A percentile compares a stretch with the other conserved stretches of the same genome.
Evolutionary conservation across 1,140 invertebrate species (phyloP).

Genomic region (Aradophagus sp.): DNA sequence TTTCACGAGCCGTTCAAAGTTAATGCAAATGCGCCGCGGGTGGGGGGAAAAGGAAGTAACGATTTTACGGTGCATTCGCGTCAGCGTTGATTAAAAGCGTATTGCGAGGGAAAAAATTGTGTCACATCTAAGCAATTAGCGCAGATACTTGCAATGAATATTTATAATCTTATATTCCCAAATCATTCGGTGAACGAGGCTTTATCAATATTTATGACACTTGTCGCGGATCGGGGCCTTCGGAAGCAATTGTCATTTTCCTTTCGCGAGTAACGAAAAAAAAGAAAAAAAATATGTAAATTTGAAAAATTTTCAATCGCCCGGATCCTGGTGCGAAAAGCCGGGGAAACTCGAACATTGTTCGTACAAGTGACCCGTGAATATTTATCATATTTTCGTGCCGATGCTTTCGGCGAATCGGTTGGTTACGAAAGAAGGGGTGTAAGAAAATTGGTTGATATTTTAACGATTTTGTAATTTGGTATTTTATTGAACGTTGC

Average conservation of each 20-base stretch:
- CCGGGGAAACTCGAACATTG: conserved; percentile 45
- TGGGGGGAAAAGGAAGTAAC: too few relatives aligned
- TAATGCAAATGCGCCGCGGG: too few relatives aligned
- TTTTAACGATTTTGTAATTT: too few relatives aligned
- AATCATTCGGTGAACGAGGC: conserved; percentile 18
- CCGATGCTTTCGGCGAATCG: too few relatives aligned
- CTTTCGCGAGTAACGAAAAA: too few relatives aligned
- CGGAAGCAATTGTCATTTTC: conserved; percentile 41
- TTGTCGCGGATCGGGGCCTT: conserved; percentile 28
- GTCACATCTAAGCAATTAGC: conserved; percentile 37
- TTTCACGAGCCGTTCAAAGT: too few relatives aligned
- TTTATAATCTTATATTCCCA: conserved; percentile 31
- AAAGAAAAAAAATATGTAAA: conserved; percentile 52
- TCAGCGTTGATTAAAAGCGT: conserved; percentile 6
- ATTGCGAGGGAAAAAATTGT: conserved; percentile 25
- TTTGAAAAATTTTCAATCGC: conserved; percentile 50
- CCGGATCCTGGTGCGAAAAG: conserved; percentile 25
- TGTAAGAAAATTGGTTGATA: too few relatives aligned
- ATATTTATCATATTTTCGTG: conserved; percentile 60
- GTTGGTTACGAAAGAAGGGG: too few relatives aligned
- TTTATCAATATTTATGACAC: conserved; percentile 48
- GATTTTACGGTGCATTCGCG: too few relatives aligned
- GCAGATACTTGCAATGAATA: conserved; percentile 38
- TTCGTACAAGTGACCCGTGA: conserved; percentile 51
- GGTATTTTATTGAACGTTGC: too few relatives aligned